Base-by-base conservation (phyloP, 35 echinoderm and acorn worm genomes). In the Stichopus chloronotus region DNA sequence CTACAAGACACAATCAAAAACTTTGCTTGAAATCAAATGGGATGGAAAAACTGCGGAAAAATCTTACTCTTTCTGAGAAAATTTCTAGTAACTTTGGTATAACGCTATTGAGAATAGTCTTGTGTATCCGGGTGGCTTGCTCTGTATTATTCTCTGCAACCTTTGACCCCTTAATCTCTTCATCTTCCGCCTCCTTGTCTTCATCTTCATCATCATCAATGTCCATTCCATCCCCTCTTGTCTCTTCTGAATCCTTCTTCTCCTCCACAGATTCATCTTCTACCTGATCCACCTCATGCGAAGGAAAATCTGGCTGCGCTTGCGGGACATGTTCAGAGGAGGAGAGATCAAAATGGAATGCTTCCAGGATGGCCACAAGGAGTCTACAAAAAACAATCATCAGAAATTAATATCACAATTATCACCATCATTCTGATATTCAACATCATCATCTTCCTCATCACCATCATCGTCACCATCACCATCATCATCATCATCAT, bases 341-440 rank as follows among this genome's bases (percentile, higher is more conserved):
- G 5, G 97, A 90, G 5, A 99, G 92, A 80, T 99, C 94, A 92
- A 99, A 99, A 78, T 99, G 97, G 23, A 96, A 99, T 0, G 93
- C 93, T 86, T 99, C 95, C 60, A 99, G 81, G 4, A 99, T 91
- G 58, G 93, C 95, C 21, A 96, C 95, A 72, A 99, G 72, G 59
- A 99, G 94, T 92, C 97, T 98, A 79, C 30, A 95, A 88, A 43
- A 43, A 43, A 43, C 30, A 43, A 43, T 17, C 78, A 80, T 72
- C 69, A 72, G 13, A 2, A 72, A 72, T 2, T 72, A 22, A 72
- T 72, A 2, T 16, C 13, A 72, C 13, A 72, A 72, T 72, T 2
- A 13, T 21, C 13, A 16, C 13, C 13, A 72, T 72, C 22, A 22
- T 16, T 2, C 13, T 16, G 1, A 72, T 16, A 72, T 72, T 72